Conservation (phyloP, 2,888 invertebrate genomes). For the Venustoraphidia nigricollis region DNA sequence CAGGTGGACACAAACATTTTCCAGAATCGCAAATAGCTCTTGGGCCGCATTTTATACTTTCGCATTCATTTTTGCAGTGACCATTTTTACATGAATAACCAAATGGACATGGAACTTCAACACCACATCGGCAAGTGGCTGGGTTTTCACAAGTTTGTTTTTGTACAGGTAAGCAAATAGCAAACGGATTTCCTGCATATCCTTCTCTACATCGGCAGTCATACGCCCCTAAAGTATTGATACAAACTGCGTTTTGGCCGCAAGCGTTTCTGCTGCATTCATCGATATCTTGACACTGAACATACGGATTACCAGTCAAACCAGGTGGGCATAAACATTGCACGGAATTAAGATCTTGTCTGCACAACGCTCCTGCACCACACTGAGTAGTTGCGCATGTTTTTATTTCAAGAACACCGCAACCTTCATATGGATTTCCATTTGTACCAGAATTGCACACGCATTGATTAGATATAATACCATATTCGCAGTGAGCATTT, state of each 20-base stretch:
- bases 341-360: constrained; percentile 53
- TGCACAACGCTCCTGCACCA: constrained; percentile 66
- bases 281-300: constrained; percentile 70
- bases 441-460: constrained; percentile 70
- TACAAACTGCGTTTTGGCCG: constrained; percentile 73
- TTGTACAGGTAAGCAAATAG: constrained; percentile 58
- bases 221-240: constrained; percentile 77
- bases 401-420: constrained; percentile 52
- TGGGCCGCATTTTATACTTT: constrained; percentile 61
- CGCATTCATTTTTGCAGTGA: constrained; percentile 63
- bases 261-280: constrained; percentile 69
- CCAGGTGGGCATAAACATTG: constrained; percentile 74
- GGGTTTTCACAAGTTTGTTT: constrained; percentile 55
- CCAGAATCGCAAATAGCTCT: constrained; percentile 69
- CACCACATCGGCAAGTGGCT: constrained; percentile 51
- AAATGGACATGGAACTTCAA: constrained; percentile 55
- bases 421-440: constrained; percentile 79
- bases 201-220: constrained; percentile 79
- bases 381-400: constrained; percentile 59
- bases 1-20: constrained; percentile 63
- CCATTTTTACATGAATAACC: constrained; percentile 61
- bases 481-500: constrained; percentile 80
- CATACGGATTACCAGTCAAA: constrained; percentile 74
- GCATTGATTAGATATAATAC: constrained; percentile 51
- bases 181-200: constrained; percentile 76